Base-by-base conservation (phyloP, 64 coral and sea anemone species). In the Trachythela sp. region DNA sequence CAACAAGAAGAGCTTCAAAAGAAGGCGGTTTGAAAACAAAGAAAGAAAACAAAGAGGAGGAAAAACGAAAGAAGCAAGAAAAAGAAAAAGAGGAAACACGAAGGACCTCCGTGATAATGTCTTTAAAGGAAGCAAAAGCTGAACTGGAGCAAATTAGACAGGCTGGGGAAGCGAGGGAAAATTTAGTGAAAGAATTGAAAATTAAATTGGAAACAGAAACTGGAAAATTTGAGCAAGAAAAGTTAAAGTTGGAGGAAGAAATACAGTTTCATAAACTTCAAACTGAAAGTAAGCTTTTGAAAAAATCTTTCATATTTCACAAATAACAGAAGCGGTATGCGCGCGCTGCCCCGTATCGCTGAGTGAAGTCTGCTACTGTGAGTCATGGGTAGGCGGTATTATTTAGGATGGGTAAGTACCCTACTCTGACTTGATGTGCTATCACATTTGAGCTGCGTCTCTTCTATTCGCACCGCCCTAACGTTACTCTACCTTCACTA, bases 161-260 rank as follows among this genome's bases (percentile, higher is more conserved):
- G 30, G 15, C 33, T 35, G 27, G 33, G 10, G 75, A 80, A 8
- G 75, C 26, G 30, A 36, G 2, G 33, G 75, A 80, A 2, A 35
- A 37, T 80, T 15, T 35, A 0, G 30, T 80, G 7, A 80, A 39
- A 86, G 51, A 86, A 50, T 75, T 99, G 30, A 33, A 80, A 36
- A 75, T 41, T 11, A 80, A 80, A 70, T 24, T 87, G 5, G 90
- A 89, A 32, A 71, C 88, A 2, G 91, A 99, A 35, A 95, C 90
- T 40, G 83, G 91, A 29, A 77, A 64, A 56, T 40, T 93, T 70
- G 91, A 95, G 48, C 96, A 99, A 89, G 93, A 93, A 89, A 91
- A 93, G 60, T 9, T 17, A 20, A 35, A 80, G 37, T 80, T 80
- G 35, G 33, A 80, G 0, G 75, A 80, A 37, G 75, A 80, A 39